Evolutionary conservation across 2,888 invertebrate genomes (phyloP).

Genomic region (Leptopilina syphax): DNA sequence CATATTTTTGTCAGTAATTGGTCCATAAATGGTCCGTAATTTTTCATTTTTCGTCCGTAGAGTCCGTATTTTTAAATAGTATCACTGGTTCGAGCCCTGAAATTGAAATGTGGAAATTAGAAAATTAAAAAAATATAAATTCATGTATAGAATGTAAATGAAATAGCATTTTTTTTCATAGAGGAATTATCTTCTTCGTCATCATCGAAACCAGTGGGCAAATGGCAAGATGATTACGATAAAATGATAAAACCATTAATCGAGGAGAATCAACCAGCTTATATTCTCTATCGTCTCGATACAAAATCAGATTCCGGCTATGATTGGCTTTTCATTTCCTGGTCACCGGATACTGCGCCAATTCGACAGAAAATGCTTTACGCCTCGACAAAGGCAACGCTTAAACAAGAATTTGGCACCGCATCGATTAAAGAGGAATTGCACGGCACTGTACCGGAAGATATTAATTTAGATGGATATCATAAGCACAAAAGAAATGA

Average conservation of each 20-base stretch:
- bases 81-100: too few species aligned
- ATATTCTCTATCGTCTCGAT: constrained; percentile 89
- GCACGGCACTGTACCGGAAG: constrained; percentile 91
- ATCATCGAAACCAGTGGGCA: constrained; percentile 82
- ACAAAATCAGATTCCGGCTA: constrained; percentile 86
- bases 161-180: constrained; percentile 74
- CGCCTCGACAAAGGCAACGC: constrained; percentile 97
- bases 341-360: constrained; percentile 95
- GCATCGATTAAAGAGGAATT: constrained; percentile 96
- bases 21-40: too few species aligned
- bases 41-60: too few species aligned
- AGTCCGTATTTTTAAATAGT: too few species aligned
- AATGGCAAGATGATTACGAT: constrained; percentile 93
- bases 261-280: constrained; percentile 91
- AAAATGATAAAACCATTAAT: constrained; percentile 84
- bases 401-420: constrained; percentile 97
- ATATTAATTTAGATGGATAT: constrained; percentile 90
- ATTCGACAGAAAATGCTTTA: constrained; percentile 98
- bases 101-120: too few species aligned
- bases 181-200: constrained; percentile 86
- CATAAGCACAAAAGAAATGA: constrained; percentile 86
- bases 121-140: background rate
- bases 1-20: too few species aligned
- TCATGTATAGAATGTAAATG: too few species aligned
- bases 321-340: constrained; percentile 95